A percentile compares a stretch with the other conserved stretches of the same genome.
phyloP scores from a whole-genome alignment of 2,888 invertebrate genomes.

The Agriopis marginaria region DNA sequence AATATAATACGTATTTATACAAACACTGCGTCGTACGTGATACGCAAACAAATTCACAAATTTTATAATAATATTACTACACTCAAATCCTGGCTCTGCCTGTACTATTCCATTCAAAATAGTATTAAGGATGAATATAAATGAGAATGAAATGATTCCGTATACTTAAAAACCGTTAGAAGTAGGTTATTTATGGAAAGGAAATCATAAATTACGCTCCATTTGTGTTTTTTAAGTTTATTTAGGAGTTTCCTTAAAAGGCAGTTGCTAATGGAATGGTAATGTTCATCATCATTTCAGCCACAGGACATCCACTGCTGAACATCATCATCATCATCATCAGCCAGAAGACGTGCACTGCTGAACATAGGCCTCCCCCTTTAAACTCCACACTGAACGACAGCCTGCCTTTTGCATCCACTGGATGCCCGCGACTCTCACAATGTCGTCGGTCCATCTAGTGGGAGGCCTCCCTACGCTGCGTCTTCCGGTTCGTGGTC shows the following conservation, averaged over 20 bases:
- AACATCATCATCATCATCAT: too few relatives aligned
- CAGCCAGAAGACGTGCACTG: too few relatives aligned
- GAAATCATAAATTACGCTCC: constrained; percentile 19
- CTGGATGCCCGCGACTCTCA: too few relatives aligned
- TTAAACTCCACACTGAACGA: too few relatives aligned
- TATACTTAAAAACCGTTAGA: constrained; percentile 17
- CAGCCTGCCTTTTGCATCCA: too few relatives aligned
- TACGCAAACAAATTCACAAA: constrained; percentile 41
- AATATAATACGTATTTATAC: constrained; percentile 48
- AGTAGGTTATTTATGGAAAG: constrained; percentile 15
- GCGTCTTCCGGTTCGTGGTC: too few relatives aligned
- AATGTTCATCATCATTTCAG: too few relatives aligned
- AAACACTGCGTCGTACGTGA: constrained; percentile 56
- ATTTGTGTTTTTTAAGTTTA: background rate
- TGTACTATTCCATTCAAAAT: constrained; percentile 52
- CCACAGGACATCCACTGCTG: too few relatives aligned
- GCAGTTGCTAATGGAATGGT: background rate
- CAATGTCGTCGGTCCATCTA: too few relatives aligned
- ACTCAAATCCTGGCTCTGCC: constrained; percentile 32
- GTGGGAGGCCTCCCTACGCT: too few relatives aligned
- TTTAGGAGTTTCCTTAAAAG: background rate
- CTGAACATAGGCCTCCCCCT: too few relatives aligned
- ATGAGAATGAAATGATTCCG: constrained; percentile 24
- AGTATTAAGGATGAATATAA: constrained; percentile 29
- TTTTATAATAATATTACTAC: constrained; percentile 43